Evolutionary conservation across 2,888 invertebrate species (phyloP).

Genomic region (Thalpophila matura): DNA sequence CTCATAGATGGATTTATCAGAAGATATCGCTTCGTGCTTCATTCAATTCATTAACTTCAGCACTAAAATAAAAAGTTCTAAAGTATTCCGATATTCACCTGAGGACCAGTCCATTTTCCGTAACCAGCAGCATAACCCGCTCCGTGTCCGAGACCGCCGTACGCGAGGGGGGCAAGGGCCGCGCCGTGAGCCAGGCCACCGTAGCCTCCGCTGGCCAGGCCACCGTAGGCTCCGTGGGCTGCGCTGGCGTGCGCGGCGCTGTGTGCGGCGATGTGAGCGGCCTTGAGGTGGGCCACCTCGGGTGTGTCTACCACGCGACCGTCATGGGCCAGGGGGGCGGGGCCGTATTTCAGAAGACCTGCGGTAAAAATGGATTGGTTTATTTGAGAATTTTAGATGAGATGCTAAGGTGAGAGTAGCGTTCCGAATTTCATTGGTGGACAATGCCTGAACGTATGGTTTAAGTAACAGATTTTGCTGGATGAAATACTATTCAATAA

Average conservation of each 20-base stretch:
- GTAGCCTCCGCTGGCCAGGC: constrained; percentile 66
- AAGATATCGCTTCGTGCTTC: too few species aligned
- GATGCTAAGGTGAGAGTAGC: background rate
- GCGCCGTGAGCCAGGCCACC: constrained; percentile 69
- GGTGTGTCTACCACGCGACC: constrained; percentile 89
- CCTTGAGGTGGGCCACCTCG: constrained; percentile 91
- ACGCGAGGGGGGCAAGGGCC: constrained; percentile 70
- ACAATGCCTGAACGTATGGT: too few species aligned
- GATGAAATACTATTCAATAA: background rate
- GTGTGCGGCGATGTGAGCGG: constrained; percentile 89
- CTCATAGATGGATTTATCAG: too few species aligned
- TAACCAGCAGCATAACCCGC: constrained; percentile 83
- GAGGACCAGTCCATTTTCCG: constrained; percentile 87
- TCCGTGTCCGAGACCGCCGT: constrained; percentile 66
- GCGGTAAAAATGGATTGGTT: constrained; percentile 5
- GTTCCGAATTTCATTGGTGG: background rate
- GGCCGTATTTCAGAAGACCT: constrained; percentile 89
- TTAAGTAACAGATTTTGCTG: too few species aligned
- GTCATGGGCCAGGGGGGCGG: constrained; percentile 88
- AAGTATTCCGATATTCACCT: constrained; percentile 69
- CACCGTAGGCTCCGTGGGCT: constrained; percentile 70
- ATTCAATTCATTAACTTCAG: too few species aligned
- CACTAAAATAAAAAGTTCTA: too few species aligned
- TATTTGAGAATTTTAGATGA: background rate
- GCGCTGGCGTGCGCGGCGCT: constrained; percentile 79